These are phyloP conservation scores for Orestias chungarensis DNA, from an alignment of 2,797 vertebrate genomes.

Conservation along the genomic window DNA sequence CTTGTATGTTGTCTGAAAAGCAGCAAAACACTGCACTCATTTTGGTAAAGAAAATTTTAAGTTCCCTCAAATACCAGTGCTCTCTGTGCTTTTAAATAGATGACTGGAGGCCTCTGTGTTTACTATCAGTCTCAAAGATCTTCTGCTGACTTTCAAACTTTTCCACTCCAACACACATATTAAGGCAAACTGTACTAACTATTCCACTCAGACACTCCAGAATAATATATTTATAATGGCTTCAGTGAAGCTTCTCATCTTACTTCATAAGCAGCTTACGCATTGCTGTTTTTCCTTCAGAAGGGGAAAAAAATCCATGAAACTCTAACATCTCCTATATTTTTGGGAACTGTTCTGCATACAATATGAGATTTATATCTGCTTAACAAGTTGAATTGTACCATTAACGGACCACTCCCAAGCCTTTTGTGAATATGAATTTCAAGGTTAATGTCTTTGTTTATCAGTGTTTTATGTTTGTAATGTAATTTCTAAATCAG, in stretches of 20 bases:
- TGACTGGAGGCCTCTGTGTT: background rate
- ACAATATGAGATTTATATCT: background rate
- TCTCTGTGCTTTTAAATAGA: constrained; percentile 2
- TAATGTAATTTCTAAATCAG: background rate
- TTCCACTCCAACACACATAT: background rate
- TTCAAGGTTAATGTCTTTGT: background rate
- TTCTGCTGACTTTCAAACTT: background rate
- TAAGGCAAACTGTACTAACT: background rate
- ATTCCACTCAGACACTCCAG: background rate
- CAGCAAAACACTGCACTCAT: background rate
- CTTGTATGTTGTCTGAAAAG: background rate
- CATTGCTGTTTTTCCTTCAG: background rate
- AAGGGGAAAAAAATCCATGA: background rate
- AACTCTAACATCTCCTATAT: background rate
- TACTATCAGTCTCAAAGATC: background rate
- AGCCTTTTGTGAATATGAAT: background rate
- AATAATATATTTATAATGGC: background rate
- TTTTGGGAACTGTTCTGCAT: background rate
- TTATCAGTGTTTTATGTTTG: background rate
- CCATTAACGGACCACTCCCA: background rate
- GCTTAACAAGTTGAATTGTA: too few species aligned
- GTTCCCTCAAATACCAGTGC: constrained; percentile 5
- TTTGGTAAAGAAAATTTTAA: constrained; percentile 1
- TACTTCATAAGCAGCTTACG: background rate
- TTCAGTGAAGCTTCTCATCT: background rate